Conservation (phyloP, 2,797 vertebrate species). For the Anableps anableps region DNA sequence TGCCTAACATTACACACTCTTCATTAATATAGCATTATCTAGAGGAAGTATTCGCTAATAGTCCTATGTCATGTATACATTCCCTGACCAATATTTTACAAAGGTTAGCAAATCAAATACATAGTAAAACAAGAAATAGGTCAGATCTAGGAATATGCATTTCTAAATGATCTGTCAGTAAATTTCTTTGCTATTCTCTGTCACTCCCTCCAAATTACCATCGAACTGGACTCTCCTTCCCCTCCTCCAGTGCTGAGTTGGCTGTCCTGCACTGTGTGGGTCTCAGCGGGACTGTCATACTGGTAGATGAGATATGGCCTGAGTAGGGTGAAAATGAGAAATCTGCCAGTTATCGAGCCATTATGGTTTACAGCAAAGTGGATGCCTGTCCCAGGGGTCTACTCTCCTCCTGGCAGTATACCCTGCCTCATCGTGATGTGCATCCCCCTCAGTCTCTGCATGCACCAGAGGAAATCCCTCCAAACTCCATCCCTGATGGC, state of each 20-base stretch:
- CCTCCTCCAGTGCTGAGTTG: conserved; percentile 61
- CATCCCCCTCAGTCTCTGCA: conserved; percentile 25
- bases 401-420: conserved; percentile 47
- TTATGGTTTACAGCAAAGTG: conserved; percentile 72
- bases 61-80: conserved; percentile 21
- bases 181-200: conserved; percentile 1
- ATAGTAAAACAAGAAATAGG: neutral
- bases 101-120: conserved; percentile 11
- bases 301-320: conserved; percentile 60
- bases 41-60: conserved; percentile 28
- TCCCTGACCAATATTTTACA: conserved; percentile 45
- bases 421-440: conserved; percentile 27
- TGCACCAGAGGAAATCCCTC: conserved; percentile 3
- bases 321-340: conserved; percentile 66
- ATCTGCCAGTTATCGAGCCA: conserved; percentile 65
- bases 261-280: conserved; percentile 25
- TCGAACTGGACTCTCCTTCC: conserved; percentile 9
- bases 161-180: conserved; percentile 7
- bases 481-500: conserved; percentile 21
- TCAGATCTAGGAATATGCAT: neutral
- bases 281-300: conserved; percentile 66
- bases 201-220: conserved; percentile 29
- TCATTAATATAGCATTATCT: conserved; percentile 68
- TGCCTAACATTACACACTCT: conserved; percentile 26
- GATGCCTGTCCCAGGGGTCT: conserved; percentile 68